Evolutionary conservation across 37 sponge, comb jelly and placozoan genomes (phyloP), one percentile per base, ranked within the genome.

Genomic region (Eunapius fragilis): DNA sequence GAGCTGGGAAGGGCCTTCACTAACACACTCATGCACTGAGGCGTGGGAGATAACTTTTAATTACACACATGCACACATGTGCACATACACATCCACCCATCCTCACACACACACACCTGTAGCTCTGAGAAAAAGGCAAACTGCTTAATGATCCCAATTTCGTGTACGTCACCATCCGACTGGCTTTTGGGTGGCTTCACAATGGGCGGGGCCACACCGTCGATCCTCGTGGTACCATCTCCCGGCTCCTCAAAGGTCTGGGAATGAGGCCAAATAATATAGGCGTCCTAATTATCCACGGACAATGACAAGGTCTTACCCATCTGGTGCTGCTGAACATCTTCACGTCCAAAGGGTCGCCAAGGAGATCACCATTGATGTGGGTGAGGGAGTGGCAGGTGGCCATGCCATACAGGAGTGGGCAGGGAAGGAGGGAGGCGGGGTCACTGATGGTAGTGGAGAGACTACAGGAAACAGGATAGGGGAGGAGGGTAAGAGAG

Each of bases 331-430:
- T 89, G 27, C 79, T 26, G 70, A 98, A 96, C 98, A 98, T 98
- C 71, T 92, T 90, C 33, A 92, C 75, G 82, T 98, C 98, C 0
- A 98, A 77, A 34, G 98, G 96, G 85, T 98, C 98, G 3, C 98
- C 98, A 5, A 75, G 38, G 31, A 92, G 84, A 50, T 87, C 85
- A 0, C 91, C 93, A 32, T 92, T 70, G 50, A 96, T 92, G 33
- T 67, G 48, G 4, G 92, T 91, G 26, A 98, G 82, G 33, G 94
- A 89, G 78, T 98, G 98, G 76, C 94, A 92, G 70, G 91, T 86
- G 26, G 96, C 96, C 94, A 98, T 92, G 34, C 83, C 93, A 26
- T 80, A 27, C 27, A 90, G 68, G 25, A 93, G 83, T 45, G 73
- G 85, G 5, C 68, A 26, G 0, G 25, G 69, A 32, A 83, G 70